Conservation (phyloP, 2,888 invertebrate genomes). For the Megamerina dolium region DNA sequence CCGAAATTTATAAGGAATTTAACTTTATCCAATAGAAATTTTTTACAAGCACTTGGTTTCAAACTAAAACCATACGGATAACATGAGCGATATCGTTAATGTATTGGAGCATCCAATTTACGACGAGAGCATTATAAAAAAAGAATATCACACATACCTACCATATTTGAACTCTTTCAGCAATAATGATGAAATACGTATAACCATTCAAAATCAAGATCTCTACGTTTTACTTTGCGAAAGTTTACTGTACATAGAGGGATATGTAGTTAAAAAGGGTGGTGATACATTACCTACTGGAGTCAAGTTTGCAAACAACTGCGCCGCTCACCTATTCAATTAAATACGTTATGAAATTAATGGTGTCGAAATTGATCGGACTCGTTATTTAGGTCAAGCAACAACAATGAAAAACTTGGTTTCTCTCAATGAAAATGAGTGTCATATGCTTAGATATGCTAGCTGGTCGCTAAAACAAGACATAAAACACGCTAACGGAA, state of each 20-base stretch:
- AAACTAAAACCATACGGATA: too few relatives aligned
- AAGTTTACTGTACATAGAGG: constrained; percentile 28
- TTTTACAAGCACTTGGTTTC: too few relatives aligned
- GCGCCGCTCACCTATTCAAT: constrained; percentile 31
- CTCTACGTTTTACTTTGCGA: constrained; percentile 26
- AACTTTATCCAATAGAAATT: too few relatives aligned
- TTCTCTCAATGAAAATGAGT: constrained; percentile 26
- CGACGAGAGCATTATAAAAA: too few relatives aligned
- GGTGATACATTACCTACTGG: constrained; percentile 6
- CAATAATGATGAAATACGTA: constrained; percentile 16
- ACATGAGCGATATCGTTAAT: too few relatives aligned
- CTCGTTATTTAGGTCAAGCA: too few relatives aligned
- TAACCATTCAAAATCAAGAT: constrained; percentile 14
- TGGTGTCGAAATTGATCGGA: constrained; percentile 34
- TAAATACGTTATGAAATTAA: constrained; percentile 38
- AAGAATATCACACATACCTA: constrained; percentile 11
- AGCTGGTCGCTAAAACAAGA: constrained; percentile 21
- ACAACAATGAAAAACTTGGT: constrained; percentile 36
- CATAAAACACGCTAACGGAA: too few relatives aligned
- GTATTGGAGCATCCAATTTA: too few relatives aligned
- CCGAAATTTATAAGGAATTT: too few relatives aligned
- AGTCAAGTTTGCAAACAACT: constrained; percentile 24
- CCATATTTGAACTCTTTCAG: constrained; percentile 12
- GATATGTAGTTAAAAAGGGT: constrained; percentile 11
- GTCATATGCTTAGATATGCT: constrained; percentile 14